Conservation (phyloP, 2,888 invertebrate genomes). For the Meliscaeva auricollis region DNA sequence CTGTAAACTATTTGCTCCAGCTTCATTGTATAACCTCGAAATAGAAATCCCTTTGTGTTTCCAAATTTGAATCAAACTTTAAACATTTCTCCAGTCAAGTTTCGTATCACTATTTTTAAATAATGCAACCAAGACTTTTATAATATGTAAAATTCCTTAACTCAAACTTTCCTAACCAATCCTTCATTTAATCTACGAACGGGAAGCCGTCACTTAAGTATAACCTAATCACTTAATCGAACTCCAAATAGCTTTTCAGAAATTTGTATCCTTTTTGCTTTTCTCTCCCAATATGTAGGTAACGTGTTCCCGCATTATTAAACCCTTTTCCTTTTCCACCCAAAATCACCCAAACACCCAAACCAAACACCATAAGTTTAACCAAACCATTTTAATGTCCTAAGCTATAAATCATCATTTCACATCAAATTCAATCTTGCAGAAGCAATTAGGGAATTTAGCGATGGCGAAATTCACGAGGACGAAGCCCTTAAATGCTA, state of each 20-base stretch:
- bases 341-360: not conserved
- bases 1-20: no score
- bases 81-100: no score
- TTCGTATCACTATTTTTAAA: no score
- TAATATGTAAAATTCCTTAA: no score
- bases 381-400: conserved; percentile 17
- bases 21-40: no score
- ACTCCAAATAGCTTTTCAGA: conserved; percentile 18
- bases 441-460: conserved; percentile 80
- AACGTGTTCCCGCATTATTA: conserved; percentile 2
- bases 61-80: no score
- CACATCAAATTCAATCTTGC: conserved; percentile 41
- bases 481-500: conserved; percentile 80
- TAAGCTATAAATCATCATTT: conserved; percentile 42
- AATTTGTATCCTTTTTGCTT: not conserved
- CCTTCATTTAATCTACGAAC: not conserved
- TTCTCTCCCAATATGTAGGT: not conserved
- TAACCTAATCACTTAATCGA: conserved; percentile 35
- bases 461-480: conserved; percentile 80
- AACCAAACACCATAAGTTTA: not conserved
- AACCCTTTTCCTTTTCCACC: conserved; percentile 10
- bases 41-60: no score
- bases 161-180: not conserved
- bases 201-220: not conserved
- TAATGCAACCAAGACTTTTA: no score